These are phyloP conservation scores for Hippasteria phrygiana DNA, from an alignment of 53 echinoderm and acorn worm species.

Conservation along the genomic window DNA sequence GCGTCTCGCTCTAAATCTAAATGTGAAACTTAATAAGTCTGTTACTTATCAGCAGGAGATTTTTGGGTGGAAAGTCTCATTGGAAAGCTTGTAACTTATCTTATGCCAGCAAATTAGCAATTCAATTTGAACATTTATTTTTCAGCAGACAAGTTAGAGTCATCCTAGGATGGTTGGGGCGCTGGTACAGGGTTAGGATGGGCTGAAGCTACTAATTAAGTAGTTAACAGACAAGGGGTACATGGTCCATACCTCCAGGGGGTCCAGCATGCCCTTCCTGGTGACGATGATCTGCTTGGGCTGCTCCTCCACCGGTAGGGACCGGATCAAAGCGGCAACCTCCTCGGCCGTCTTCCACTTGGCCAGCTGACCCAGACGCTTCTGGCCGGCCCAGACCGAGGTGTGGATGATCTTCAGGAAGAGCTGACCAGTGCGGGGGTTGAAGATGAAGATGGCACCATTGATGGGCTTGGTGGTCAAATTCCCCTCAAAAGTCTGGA, in stretches of 20 bases:
- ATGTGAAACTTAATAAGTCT: too few relatives aligned
- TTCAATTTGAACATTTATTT: too few relatives aligned
- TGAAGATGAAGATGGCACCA: slow-evolving; percentile 99
- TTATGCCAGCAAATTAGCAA: too few relatives aligned
- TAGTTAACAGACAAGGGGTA: neutral
- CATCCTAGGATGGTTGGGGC: neutral
- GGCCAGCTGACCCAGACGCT: slow-evolving; percentile 99
- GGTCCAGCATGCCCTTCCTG: slow-evolving; percentile 99
- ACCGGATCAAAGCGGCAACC: slow-evolving; percentile 96
- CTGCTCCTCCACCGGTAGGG: slow-evolving; percentile 98
- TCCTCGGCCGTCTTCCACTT: slow-evolving; percentile 99
- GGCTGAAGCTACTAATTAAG: neutral
- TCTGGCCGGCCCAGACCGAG: slow-evolving; percentile 99
- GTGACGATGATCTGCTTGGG: slow-evolving; percentile 99
- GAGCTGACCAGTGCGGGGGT: slow-evolving; percentile 98
- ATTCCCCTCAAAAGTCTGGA: slow-evolving; percentile 98
- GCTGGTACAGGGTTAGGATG: neutral
- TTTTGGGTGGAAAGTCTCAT: too few relatives aligned
- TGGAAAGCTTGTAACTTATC: too few relatives aligned
- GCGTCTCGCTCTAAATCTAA: too few relatives aligned
- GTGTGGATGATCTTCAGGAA: slow-evolving; percentile 99
- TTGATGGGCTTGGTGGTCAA: slow-evolving; percentile 99
- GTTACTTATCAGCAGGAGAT: too few relatives aligned
- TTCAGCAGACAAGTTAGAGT: too few relatives aligned
- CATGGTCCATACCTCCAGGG: slow-evolving; percentile 94